Percentiles rank a stretch among this genome's conserved stretches.
Conservation (phyloP, 2,888 invertebrate species). For the Idaea dimidiata region DNA sequence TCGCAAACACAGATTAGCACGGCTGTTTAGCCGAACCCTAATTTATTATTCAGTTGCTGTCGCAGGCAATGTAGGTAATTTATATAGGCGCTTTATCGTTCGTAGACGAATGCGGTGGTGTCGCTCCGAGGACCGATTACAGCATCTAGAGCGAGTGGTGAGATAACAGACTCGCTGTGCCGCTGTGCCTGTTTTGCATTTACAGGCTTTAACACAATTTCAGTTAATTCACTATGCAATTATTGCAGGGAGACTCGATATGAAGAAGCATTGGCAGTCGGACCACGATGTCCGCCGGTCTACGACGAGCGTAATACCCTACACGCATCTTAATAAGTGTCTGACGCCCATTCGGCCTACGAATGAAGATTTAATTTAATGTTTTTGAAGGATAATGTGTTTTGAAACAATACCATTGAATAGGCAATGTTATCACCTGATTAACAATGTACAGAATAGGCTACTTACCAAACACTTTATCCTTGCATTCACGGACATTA, state of each 20-base stretch:
- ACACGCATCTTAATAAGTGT: constrained; percentile 68
- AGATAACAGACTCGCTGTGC: constrained; percentile 37
- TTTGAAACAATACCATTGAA: constrained; percentile 51
- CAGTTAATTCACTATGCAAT: constrained; percentile 55
- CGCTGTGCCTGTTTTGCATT: constrained; percentile 24
- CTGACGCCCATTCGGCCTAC: constrained; percentile 58
- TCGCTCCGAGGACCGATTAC: constrained; percentile 41
- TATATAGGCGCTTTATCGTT: constrained; percentile 41
- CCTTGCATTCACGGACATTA: constrained; percentile 17
- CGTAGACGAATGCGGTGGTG: constrained; percentile 41
- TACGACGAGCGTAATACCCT: constrained; percentile 48
- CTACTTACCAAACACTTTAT: constrained; percentile 20
- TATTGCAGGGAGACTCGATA: constrained; percentile 65
- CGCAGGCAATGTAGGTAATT: constrained; percentile 34
- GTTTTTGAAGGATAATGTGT: constrained; percentile 54
- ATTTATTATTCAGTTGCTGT: constrained; percentile 45
- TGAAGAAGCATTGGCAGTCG: constrained; percentile 69
- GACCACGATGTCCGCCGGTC: constrained; percentile 44
- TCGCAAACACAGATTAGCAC: constrained; percentile 38
- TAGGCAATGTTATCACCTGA: constrained; percentile 18
- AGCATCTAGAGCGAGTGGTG: constrained; percentile 31
- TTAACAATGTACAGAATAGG: constrained; percentile 24
- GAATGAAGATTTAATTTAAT: constrained; percentile 64
- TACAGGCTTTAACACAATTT: constrained; percentile 58
- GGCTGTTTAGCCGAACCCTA: constrained; percentile 36